Evolutionary conservation across 2,113 vertebrate genomes (phyloP).

Genomic region (Barbus barbus): DNA sequence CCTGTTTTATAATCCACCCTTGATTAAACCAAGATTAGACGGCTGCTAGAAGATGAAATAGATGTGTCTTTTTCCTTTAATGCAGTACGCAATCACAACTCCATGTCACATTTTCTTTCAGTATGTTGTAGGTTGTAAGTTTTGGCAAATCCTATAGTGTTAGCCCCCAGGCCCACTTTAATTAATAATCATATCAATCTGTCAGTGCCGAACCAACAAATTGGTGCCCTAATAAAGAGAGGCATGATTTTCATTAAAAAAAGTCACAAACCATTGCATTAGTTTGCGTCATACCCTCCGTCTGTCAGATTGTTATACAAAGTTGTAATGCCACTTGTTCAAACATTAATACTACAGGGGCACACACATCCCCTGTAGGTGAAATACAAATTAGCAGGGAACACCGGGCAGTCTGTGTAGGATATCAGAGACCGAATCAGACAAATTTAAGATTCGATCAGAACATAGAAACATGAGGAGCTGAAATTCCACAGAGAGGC

Average conservation of each 20-base stretch:
- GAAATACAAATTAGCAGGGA: too few species aligned
- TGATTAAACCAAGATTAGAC: not conserved
- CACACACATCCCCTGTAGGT: too few species aligned
- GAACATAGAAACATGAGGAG: too few species aligned
- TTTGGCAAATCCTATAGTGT: not conserved
- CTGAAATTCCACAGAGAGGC: too few species aligned
- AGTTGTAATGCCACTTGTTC: constrained; percentile 17
- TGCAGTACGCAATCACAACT: not conserved
- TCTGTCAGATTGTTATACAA: constrained; percentile 22
- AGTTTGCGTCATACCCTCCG: not conserved
- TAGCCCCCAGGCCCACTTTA: not conserved
- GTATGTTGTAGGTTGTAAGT: not conserved
- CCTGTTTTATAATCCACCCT: too few species aligned
- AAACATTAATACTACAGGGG: too few species aligned
- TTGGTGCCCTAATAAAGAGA: not conserved
- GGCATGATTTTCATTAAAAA: too few species aligned
- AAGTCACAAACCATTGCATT: too few species aligned
- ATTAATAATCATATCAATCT: not conserved
- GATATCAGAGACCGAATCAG: too few species aligned
- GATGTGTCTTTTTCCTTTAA: constrained; percentile 7
- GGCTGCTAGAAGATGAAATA: not conserved
- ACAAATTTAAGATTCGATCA: too few species aligned
- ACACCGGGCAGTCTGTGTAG: too few species aligned
- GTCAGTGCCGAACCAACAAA: not conserved
- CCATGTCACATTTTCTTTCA: not conserved